Evolutionary conservation across 2,888 invertebrate genomes (phyloP), one percentile per base, ranked within the genome.

Genomic region (Ametastegia equiseti): DNA sequence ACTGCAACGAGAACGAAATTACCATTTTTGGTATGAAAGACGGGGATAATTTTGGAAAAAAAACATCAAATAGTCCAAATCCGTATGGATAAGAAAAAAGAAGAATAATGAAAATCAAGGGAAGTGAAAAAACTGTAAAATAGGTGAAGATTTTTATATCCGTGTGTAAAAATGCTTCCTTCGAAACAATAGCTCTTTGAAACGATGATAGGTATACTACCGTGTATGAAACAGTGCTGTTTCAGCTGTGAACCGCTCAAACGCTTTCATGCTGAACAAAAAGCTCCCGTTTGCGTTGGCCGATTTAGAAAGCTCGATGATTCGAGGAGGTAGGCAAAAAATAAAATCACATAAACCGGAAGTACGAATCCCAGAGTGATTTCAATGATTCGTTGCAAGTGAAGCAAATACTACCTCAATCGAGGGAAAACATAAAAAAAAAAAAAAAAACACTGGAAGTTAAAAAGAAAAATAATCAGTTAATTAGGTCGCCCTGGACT

Each of bases 201-300:
- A 36, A 69, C 36, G 67, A 39, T 39, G 67, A 67, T 39, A 67
- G 39, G n/a, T n/a, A n/a, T n/a, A n/a, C n/a, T n/a, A n/a, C n/a
- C n/a, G n/a, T n/a, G n/a, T 67, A 4, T 67, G 67, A 39, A 36
- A 67, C 67, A 27, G 19, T 67, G 67, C 67, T 67, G 67, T 67
- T 67, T 67, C 67, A 67, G 71, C 47, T 71, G 30, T 27, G 45
- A 47, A 71, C n/a, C 71, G 71, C 71, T 45, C 27, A 45, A 47
- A 47, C 71, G 45, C 71, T 71, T 47, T 71, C 39, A 47, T 71
- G 7, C 15, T 6, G 71, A 71, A 47, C 47, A 71, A 71, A 71
- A 71, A 71, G 45, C 39, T 19, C 19, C 4, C 23, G 67, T 11
- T 36, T 42, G 27, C n/a, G 9, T 3, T 15, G 19, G 39, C 39